phyloP scores from a whole-genome alignment of 2,797 vertebrate species.

The Anguilla marmorata region DNA sequence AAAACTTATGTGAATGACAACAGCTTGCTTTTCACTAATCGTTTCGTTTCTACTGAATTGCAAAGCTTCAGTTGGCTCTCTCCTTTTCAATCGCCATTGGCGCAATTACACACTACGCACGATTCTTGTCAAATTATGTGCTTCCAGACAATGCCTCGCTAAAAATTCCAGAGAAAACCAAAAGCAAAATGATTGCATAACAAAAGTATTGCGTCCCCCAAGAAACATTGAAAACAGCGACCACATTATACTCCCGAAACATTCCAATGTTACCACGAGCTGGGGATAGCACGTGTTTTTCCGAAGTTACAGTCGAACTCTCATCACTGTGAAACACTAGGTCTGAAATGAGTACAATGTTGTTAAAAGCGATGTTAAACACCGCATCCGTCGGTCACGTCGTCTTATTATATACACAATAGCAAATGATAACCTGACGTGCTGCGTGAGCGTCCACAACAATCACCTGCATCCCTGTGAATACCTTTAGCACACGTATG shows the following conservation, averaged over 20 bases:
- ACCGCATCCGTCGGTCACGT: background rate
- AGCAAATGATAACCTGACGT: background rate
- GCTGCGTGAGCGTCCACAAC: background rate
- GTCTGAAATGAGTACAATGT: background rate
- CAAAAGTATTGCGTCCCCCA: constrained; percentile 4
- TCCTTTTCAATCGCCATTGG: background rate
- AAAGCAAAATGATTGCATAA: constrained; percentile 14
- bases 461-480: background rate
- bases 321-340: background rate
- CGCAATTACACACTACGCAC: background rate
- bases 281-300: background rate
- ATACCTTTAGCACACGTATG: background rate
- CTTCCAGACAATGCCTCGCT: background rate
- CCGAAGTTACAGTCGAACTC: background rate
- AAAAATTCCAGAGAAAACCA: background rate
- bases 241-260: background rate
- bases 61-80: background rate
- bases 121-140: background rate
- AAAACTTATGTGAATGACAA: background rate
- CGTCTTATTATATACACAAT: background rate
- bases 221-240: background rate
- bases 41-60: background rate
- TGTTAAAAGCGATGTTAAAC: background rate
- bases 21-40: background rate
- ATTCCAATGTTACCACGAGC: constrained; percentile 7